phyloP scores from a whole-genome alignment of 2,888 invertebrate genomes.

The Elmis aenea region DNA sequence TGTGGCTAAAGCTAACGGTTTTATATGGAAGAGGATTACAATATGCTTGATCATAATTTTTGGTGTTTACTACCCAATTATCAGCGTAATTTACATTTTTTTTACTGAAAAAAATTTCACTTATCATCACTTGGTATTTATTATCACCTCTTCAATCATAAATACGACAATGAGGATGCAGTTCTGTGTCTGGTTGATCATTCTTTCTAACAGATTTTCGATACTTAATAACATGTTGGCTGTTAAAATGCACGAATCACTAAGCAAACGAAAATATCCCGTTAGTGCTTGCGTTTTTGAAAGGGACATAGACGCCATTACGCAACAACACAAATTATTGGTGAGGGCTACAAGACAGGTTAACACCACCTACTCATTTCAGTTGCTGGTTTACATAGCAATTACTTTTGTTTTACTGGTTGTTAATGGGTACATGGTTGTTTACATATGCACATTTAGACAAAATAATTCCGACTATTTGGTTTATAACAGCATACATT shows the following conservation, averaged over 20 bases:
- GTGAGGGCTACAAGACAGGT: slow-evolving; percentile 6
- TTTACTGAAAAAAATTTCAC: slow-evolving; percentile 1
- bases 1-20: slow-evolving; percentile 11
- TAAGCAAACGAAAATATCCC: slow-evolving; percentile 13
- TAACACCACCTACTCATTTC: slow-evolving; percentile 15
- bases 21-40: slow-evolving; percentile 5
- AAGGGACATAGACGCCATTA: slow-evolving; percentile 8
- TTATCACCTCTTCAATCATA: slow-evolving; percentile 2
- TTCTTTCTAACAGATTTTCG: slow-evolving; percentile 11
- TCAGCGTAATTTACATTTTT: neutral
- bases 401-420: slow-evolving; percentile 12
- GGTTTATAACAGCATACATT: neutral
- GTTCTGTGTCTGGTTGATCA: slow-evolving; percentile 11
- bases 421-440: slow-evolving; percentile 6
- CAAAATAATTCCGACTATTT: neutral
- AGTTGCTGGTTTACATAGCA: slow-evolving; percentile 11
- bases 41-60: slow-evolving; percentile 1
- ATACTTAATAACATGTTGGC: slow-evolving; percentile 9
- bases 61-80: neutral
- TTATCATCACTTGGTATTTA: neutral
- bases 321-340: slow-evolving; percentile 15
- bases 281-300: slow-evolving; percentile 10
- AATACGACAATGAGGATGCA: slow-evolving; percentile 11
- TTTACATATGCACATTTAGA: slow-evolving; percentile 6
- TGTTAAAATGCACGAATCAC: slow-evolving; percentile 14